Evolutionary conservation across 2,797 vertebrate species (phyloP).

Genomic region (Parauchenoglanis ngamensis): DNA sequence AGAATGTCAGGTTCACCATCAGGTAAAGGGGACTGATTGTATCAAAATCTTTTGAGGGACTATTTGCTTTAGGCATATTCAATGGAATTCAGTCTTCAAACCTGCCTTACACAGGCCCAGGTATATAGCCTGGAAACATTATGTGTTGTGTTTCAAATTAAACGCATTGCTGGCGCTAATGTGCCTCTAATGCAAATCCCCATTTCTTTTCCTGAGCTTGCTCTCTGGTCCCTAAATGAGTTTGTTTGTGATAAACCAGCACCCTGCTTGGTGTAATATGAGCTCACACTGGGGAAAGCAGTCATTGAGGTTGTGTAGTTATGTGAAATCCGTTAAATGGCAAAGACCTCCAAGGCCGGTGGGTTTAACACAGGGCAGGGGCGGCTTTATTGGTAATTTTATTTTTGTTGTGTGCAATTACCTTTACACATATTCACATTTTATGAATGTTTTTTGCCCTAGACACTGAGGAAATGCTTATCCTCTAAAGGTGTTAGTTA

Average conservation of each 20-base stretch:
- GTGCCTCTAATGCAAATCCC: conserved; percentile 55
- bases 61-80: conserved; percentile 64
- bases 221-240: conserved; percentile 65
- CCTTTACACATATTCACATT: conserved; percentile 78
- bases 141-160: conserved; percentile 50
- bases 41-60: conserved; percentile 67
- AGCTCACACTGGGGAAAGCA: conserved; percentile 41
- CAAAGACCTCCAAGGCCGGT: conserved; percentile 59
- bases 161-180: conserved; percentile 48
- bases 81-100: conserved; percentile 66
- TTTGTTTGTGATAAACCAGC: conserved; percentile 67
- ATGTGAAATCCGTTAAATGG: conserved; percentile 77
- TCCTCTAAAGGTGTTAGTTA: conserved; percentile 73
- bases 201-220: conserved; percentile 32
- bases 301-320: conserved; percentile 60
- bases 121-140: conserved; percentile 38
- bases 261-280: conserved; percentile 47
- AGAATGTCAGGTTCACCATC: conserved; percentile 76
- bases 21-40: conserved; percentile 73
- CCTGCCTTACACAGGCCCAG: conserved; percentile 30
- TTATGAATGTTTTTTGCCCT: conserved; percentile 65
- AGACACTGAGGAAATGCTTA: conserved; percentile 50
- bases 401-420: conserved; percentile 83
- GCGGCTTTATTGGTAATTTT: conserved; percentile 82
- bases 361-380: conserved; percentile 60